These are phyloP conservation scores for Cossypha caffra DNA, from an alignment of 2,797 vertebrate genomes.

Conservation along the genomic window DNA sequence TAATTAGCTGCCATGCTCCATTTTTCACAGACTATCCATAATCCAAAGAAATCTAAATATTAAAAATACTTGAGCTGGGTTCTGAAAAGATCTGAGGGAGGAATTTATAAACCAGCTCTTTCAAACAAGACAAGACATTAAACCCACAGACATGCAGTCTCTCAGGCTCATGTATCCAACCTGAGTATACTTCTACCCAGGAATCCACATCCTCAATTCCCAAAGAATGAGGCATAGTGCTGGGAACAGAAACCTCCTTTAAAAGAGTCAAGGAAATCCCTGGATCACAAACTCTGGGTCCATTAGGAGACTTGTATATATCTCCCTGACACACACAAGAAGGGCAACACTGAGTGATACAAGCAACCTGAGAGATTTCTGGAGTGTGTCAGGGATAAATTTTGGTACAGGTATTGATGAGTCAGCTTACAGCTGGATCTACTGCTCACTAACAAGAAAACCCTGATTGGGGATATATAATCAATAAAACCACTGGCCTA, in stretches of 20 bases:
- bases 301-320: not conserved
- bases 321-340: not conserved
- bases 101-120: not conserved
- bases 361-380: not conserved
- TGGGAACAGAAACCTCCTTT: not conserved
- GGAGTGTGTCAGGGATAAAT: not conserved
- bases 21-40: not conserved
- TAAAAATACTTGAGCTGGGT: not conserved
- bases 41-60: not conserved
- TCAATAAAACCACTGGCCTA: not conserved
- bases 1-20: not conserved
- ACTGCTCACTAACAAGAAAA: not conserved
- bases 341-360: not conserved
- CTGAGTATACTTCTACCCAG: not conserved
- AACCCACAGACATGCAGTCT: not conserved
- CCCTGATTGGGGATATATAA: not conserved
- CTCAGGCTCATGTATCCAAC: not conserved
- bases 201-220: accelerated
- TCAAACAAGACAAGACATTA: not conserved
- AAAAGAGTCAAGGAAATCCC: not conserved
- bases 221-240: not conserved
- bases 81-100: not conserved
- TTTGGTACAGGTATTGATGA: not conserved
- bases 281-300: not conserved
- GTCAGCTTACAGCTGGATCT: not conserved